Conservation (phyloP, 2,113 vertebrate genomes). For the Mobula birostris region DNA sequence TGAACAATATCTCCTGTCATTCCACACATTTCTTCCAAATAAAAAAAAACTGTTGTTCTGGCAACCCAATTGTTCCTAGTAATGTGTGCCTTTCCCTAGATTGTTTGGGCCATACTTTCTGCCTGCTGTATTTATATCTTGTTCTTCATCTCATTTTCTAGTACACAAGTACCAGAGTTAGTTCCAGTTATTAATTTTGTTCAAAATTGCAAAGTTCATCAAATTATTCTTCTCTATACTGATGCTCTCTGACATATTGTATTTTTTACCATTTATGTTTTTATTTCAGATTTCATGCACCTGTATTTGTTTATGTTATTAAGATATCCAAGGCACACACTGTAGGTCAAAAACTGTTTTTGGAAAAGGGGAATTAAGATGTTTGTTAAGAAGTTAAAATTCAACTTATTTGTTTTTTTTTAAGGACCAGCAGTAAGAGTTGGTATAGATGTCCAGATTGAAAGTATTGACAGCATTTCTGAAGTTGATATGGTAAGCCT, state of each 20-base stretch:
- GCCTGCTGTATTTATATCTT: background rate
- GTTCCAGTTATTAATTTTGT: background rate
- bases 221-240: background rate
- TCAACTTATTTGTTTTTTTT: slow-evolving; percentile 38
- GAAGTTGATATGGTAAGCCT: slow-evolving; percentile 84
- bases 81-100: no score
- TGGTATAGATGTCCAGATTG: slow-evolving; percentile 81
- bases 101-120: background rate
- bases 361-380: background rate
- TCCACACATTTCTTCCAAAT: no score
- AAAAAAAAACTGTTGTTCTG: no score
- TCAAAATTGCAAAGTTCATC: background rate
- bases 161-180: background rate
- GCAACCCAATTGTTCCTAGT: no score
- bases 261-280: background rate
- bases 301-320: slow-evolving; percentile 12
- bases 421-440: slow-evolving; percentile 76
- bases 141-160: background rate
- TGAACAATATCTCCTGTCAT: no score
- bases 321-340: background rate
- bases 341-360: background rate
- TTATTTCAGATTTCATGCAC: background rate
- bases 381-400: background rate
- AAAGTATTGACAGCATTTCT: slow-evolving; percentile 90
- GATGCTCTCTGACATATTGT: background rate